Evolutionary conservation across 2,888 invertebrate genomes (phyloP).

Genomic region (Bombylius discolor): DNA sequence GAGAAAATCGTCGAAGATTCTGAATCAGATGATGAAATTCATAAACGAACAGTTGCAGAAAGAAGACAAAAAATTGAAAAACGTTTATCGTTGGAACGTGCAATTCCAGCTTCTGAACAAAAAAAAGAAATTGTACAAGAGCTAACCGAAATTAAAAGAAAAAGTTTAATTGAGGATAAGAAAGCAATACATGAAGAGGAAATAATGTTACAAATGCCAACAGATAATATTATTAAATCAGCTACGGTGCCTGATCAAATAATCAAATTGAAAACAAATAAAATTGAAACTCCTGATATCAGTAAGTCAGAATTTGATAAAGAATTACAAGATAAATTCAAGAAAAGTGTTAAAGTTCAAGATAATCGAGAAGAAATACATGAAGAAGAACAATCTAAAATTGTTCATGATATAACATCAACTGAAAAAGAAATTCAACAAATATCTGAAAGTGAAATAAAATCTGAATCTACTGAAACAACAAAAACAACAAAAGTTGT

Average conservation of each 20-base stretch:
- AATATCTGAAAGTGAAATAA: neutral
- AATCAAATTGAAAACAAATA: conserved; percentile 34
- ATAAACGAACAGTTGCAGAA: conserved; percentile 62
- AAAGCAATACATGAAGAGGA: conserved; percentile 37
- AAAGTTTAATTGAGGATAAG: conserved; percentile 41
- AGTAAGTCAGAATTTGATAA: conserved; percentile 35
- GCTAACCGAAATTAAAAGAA: conserved; percentile 55
- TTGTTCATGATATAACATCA: conserved; percentile 19
- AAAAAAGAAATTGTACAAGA: conserved; percentile 61
- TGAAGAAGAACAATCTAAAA: conserved; percentile 19
- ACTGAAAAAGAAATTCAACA: conserved; percentile 9
- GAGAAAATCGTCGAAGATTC: conserved; percentile 58
- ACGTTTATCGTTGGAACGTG: conserved; percentile 53
- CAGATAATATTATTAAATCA: conserved; percentile 35
- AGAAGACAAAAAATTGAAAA: conserved; percentile 62
- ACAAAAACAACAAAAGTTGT: neutral
- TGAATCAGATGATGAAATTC: conserved; percentile 47
- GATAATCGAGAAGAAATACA: conserved; percentile 16
- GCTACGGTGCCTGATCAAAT: conserved; percentile 32
- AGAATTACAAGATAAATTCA: conserved; percentile 33
- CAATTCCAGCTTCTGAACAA: conserved; percentile 57
- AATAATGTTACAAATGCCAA: conserved; percentile 35
- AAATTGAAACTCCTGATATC: conserved; percentile 30
- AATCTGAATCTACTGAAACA: neutral
- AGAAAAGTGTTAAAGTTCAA: conserved; percentile 26